These are phyloP conservation scores for Acholoe squamosa DNA, from an alignment of 2,888 invertebrate genomes.

Conservation along the genomic window DNA sequence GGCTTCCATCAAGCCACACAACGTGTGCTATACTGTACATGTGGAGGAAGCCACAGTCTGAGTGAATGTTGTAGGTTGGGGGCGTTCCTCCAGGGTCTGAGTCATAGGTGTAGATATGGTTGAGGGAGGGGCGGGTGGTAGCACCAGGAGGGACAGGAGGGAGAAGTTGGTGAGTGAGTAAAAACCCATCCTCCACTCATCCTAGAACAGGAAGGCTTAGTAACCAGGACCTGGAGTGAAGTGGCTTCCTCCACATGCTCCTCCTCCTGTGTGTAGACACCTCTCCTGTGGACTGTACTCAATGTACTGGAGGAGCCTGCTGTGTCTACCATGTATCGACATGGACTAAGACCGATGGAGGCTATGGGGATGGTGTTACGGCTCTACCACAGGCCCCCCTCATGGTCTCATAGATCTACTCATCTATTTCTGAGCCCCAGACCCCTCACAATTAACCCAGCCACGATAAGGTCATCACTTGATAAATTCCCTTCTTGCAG, in stretches of 20 bases:
- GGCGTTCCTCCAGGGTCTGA: conserved; percentile 4
- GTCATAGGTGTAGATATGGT: neutral
- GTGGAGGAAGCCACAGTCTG: conserved; percentile 18
- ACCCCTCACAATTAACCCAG: conserved; percentile 53
- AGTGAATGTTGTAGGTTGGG: neutral
- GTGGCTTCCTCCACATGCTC: neutral
- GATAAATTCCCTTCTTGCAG: conserved; percentile 49
- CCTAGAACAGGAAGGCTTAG: neutral
- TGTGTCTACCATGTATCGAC: neutral
- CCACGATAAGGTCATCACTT: conserved; percentile 54
- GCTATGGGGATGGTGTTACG: neutral
- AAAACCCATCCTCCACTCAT: neutral
- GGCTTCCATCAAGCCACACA: neutral
- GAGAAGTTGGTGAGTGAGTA: neutral
- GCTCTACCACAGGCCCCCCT: neutral
- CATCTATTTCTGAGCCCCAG: conserved; percentile 33
- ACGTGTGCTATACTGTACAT: neutral
- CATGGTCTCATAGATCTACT: conserved; percentile 33
- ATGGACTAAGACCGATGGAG: neutral
- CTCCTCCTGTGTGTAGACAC: too few relatives aligned
- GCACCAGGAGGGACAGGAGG: neutral
- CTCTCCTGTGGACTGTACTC: neutral
- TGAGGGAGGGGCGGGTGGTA: neutral
- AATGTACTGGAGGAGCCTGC: neutral
- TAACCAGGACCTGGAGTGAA: neutral